phyloP scores from a whole-genome alignment of 2,888 invertebrate species.

The Leucophenga maculata region DNA sequence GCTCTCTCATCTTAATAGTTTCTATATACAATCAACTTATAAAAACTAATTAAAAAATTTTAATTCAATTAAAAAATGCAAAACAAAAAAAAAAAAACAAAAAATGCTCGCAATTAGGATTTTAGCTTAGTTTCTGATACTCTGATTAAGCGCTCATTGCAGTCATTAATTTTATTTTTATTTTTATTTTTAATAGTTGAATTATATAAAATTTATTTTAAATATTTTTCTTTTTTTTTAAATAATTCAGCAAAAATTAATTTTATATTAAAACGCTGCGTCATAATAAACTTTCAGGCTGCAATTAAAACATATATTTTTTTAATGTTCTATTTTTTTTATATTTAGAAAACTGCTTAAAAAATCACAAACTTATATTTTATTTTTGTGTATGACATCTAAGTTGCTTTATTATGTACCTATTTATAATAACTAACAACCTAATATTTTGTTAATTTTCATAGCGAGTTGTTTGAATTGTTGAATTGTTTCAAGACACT shows the following conservation, averaged over 20 bases:
- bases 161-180: background rate
- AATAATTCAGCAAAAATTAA: background rate
- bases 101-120: constrained; percentile 42
- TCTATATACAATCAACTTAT: constrained; percentile 37
- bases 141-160: constrained; percentile 26
- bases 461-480: too few relatives aligned
- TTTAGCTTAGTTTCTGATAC: constrained; percentile 43
- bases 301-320: background rate
- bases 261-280: background rate
- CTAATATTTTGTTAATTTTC: too few relatives aligned
- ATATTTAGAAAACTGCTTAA: too few relatives aligned
- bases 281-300: too few relatives aligned
- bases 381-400: too few relatives aligned
- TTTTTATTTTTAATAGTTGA: background rate
- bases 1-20: constrained; percentile 62
- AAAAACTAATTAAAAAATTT: constrained; percentile 8
- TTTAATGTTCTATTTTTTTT: background rate
- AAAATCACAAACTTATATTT: too few relatives aligned
- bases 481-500: too few relatives aligned
- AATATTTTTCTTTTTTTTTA: background rate
- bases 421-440: too few relatives aligned
- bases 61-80: constrained; percentile 25
- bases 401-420: too few relatives aligned
- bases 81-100: constrained; percentile 22
- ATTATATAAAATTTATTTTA: background rate